Conservation (phyloP, 2,113 vertebrate species). For the Albula goreensis region DNA sequence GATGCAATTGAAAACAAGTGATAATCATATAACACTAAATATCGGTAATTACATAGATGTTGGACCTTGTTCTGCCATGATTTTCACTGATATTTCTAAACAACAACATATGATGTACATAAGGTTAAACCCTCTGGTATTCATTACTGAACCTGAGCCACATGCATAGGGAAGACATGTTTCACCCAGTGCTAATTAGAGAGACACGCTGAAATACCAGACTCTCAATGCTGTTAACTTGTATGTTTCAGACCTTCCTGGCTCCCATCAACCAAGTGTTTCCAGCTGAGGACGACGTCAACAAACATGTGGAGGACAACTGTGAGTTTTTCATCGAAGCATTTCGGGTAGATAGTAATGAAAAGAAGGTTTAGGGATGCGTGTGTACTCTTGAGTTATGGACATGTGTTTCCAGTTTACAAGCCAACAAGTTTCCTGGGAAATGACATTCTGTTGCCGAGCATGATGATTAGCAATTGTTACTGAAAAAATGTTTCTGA, state of each 20-base stretch:
- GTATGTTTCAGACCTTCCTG: slow-evolving; percentile 81
- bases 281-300: slow-evolving; percentile 94
- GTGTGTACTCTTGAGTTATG: not conserved
- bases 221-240: slow-evolving; percentile 30
- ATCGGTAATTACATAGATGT: too few relatives aligned
- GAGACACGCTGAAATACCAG: not conserved
- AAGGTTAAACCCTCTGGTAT: too few relatives aligned
- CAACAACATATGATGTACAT: too few relatives aligned
- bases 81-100: too few relatives aligned
- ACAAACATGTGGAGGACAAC: slow-evolving; percentile 96
- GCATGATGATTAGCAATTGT: not conserved
- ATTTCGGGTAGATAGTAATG: not conserved
- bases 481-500: not conserved
- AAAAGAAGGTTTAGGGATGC: not conserved
- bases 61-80: too few relatives aligned
- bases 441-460: not conserved
- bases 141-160: too few relatives aligned
- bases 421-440: not conserved
- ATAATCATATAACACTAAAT: not conserved
- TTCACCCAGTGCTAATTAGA: too few relatives aligned
- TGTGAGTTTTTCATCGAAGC: slow-evolving; percentile 76
- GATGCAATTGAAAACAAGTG: too few relatives aligned
- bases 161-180: too few relatives aligned
- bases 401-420: too few relatives aligned
- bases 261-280: slow-evolving; percentile 93